These are phyloP conservation scores for Acanthornis magna DNA, from an alignment of 2,797 vertebrate genomes.

Conservation along the genomic window DNA sequence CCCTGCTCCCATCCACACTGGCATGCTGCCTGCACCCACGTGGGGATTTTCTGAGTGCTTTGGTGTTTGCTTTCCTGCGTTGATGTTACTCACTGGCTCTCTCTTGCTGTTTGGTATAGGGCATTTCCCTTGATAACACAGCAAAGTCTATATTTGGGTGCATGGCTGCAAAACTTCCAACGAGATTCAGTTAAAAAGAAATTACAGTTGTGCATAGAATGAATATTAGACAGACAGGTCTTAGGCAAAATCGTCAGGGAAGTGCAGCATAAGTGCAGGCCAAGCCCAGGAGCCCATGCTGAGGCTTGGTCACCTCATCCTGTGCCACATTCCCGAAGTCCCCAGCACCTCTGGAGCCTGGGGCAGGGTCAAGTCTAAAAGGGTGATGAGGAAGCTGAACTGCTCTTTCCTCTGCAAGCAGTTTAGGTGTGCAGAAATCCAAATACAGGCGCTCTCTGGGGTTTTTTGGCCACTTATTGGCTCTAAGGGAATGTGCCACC, in stretches of 20 bases:
- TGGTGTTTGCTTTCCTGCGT: background rate
- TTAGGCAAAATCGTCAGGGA: background rate
- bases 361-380: background rate
- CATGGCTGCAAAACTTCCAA: background rate
- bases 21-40: background rate
- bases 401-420: background rate
- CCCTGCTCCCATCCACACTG: background rate
- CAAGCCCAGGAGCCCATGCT: background rate
- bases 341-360: background rate
- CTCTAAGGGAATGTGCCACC: background rate
- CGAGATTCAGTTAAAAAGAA: background rate
- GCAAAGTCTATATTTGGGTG: background rate
- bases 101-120: background rate
- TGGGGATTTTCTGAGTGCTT: background rate
- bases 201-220: background rate
- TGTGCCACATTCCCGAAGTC: background rate
- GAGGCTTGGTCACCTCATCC: rapidly evolving
- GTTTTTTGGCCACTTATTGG: background rate
- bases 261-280: background rate
- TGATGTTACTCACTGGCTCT: background rate
- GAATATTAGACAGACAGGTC: background rate
- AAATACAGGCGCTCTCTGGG: background rate
- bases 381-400: background rate
- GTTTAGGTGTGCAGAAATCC: background rate
- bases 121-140: background rate